phyloP scores from a whole-genome alignment of 1,140 invertebrate genomes.

The Aphidius gifuensis region DNA sequence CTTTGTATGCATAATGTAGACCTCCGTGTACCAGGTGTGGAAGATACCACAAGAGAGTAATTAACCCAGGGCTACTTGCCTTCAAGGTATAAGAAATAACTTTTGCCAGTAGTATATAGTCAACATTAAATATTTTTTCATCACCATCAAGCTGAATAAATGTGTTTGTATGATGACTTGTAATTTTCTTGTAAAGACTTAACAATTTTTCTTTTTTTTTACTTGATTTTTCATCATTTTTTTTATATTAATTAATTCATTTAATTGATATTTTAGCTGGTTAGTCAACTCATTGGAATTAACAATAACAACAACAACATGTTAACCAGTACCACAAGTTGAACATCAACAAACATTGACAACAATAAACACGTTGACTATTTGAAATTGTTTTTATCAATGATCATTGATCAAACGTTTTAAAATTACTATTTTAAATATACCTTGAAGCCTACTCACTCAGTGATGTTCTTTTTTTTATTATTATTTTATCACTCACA shows the following conservation, averaged over 20 bases:
- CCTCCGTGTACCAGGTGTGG: constrained; percentile 19
- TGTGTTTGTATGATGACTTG: background rate
- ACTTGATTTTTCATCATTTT: constrained; percentile 7
- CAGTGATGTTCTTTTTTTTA: too few relatives aligned
- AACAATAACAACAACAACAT: constrained; percentile 14
- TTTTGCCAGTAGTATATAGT: background rate
- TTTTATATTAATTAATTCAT: background rate
- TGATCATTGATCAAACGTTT: constrained; percentile 45
- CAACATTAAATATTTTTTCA: constrained; percentile 6
- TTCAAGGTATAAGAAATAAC: constrained; percentile 5
- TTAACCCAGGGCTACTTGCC: constrained; percentile 33
- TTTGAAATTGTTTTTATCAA: constrained; percentile 45
- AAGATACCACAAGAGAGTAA: constrained; percentile 32
- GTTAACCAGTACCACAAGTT: constrained; percentile 12
- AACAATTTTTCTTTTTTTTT: background rate
- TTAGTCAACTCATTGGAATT: background rate
- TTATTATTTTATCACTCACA: too few relatives aligned
- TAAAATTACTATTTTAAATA: constrained; percentile 53
- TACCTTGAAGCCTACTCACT: constrained; percentile 15
- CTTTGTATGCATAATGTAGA: constrained; percentile 51
- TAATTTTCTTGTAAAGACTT: too few relatives aligned
- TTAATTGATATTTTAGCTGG: too few relatives aligned
- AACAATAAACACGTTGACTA: constrained; percentile 26
- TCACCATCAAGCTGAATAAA: background rate
- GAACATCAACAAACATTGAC: background rate